Evolutionary conservation across 2,797 vertebrate genomes (phyloP).

Genomic region (Lemur catta): DNA sequence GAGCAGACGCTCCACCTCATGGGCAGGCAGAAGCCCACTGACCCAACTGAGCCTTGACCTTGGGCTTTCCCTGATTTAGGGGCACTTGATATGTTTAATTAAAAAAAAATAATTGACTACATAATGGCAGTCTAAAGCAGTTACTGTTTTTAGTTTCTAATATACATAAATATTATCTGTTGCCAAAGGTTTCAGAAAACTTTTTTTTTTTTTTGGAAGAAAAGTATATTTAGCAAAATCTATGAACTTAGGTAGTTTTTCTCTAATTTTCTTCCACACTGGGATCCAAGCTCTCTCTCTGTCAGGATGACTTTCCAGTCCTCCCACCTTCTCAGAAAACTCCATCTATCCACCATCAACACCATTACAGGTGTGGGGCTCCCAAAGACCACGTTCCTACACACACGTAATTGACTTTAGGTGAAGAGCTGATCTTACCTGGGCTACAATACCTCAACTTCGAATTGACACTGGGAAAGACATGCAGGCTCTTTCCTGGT

Average conservation of each 20-base stretch:
- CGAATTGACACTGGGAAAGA: neutral
- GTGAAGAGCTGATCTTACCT: neutral
- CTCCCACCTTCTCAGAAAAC: neutral
- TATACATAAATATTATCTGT: neutral
- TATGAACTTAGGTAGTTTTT: neutral
- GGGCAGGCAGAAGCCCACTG: rapidly evolving
- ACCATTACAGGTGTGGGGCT: rapidly evolving
- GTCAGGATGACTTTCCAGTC: neutral
- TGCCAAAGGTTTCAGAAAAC: neutral
- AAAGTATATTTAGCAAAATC: neutral
- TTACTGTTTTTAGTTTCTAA: neutral
- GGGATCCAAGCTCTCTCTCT: neutral
- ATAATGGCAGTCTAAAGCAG: neutral
- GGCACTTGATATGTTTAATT: neutral
- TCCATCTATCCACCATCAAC: neutral
- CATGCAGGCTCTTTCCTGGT: neutral
- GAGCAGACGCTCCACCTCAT: neutral
- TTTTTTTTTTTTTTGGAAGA: neutral
- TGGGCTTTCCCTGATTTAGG: neutral
- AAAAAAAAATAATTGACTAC: neutral
- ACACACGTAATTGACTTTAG: neutral
- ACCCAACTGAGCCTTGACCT: neutral
- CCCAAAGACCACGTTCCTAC: neutral
- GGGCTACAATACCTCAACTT: neutral
- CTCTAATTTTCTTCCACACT: neutral